Evolutionary conservation across 2,888 invertebrate species (phyloP).

Genomic region (Fissipunctia ypsillon): DNA sequence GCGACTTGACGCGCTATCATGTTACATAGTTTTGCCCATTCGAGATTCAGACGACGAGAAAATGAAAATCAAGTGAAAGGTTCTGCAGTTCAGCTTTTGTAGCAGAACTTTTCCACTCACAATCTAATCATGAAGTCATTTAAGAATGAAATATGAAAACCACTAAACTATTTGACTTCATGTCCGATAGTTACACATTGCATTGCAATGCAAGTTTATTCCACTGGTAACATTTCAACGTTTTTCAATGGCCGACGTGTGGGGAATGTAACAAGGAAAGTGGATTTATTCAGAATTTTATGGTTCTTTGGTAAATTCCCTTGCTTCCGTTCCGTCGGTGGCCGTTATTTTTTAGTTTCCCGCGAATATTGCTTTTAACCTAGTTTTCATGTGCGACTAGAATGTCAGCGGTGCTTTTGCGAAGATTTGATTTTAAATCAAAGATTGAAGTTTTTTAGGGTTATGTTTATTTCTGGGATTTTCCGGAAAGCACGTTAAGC

Average conservation of each 20-base stretch:
- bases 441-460: background rate
- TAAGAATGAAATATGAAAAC: conserved; percentile 3
- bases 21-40: conserved; percentile 2
- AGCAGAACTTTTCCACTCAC: background rate
- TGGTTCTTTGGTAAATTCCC: conserved; percentile 74
- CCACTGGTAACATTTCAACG: conserved; percentile 18
- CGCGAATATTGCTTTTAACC: conserved; percentile 76
- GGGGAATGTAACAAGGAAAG: conserved; percentile 49
- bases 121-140: background rate
- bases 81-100: background rate
- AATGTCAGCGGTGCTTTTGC: background rate
- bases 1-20: background rate
- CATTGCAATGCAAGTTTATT: conserved; percentile 29
- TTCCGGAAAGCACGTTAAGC: too few species aligned
- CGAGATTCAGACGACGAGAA: background rate
- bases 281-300: conserved; percentile 76
- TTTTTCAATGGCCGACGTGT: conserved; percentile 58
- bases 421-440: background rate
- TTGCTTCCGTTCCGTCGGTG: conserved; percentile 64
- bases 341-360: conserved; percentile 73
- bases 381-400: conserved; percentile 71
- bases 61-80: background rate
- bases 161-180: background rate
- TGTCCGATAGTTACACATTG: conserved; percentile 10
- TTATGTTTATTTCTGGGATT: background rate